Evolutionary conservation across 2,113 vertebrate species (phyloP), one percentile per base, ranked within the genome.

Genomic region (Pycnonotus jocosus): DNA sequence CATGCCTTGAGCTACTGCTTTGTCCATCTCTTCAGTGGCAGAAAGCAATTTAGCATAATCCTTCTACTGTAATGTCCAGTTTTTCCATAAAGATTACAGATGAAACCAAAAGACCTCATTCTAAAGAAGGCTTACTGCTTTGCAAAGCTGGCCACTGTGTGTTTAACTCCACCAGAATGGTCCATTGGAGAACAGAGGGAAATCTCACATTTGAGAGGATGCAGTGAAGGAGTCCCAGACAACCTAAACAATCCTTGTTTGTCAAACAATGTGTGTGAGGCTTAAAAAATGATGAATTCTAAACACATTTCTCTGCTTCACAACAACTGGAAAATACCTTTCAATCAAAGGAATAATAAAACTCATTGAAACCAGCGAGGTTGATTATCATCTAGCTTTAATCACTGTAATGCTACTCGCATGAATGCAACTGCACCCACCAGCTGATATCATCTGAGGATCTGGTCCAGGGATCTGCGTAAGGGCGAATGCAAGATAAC

Each of bases 21-120:
- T 96, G 88, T 97, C 48, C 44, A 90, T 65, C 19, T 74, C 79
- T 93, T 94, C 68, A 40, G 86, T 78, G 51, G 40, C 68, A 93
- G 88, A 97, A 95, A 94, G 82, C 25, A 88, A 88, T 76, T 96
- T 95, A 95, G 90, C 95, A 97, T 97, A 96, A 97, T 96, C 96
- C 95, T 74, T 81, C 90, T 93, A 95, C 96, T 97, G 95, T 95
- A 96, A 92, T 81, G 93, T 94, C 80, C 91, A 92, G 35, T 89
- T 92, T 92, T 95, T 95, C 86, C 92, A 84, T 92, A 93, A 90
- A 95, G 96, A 95, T 96, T 92, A 96, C 57, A 93, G 87, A 96
- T 45, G 33, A 91, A 95, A 78, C 76, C 82, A 88, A 96, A 92
- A 84, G 37, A 27, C 80, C 47, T 90, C 25, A 47, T 95, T 97